phyloP scores from a whole-genome alignment of 2,113 vertebrate genomes.

The Ageneiosus marmoratus region DNA sequence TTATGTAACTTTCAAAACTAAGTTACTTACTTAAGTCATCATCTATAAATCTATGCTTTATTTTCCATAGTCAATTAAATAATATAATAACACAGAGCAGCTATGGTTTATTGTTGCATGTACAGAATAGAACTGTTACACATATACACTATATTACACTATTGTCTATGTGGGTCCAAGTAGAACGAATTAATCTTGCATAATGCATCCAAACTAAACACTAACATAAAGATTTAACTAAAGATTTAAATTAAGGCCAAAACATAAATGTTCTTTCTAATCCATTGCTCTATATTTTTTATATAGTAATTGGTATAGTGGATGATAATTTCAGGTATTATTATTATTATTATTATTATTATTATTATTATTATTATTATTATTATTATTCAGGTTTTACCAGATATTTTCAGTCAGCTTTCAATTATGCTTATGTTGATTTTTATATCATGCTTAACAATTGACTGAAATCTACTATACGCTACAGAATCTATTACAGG shows the following conservation, averaged over 20 bases:
- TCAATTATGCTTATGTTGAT: not conserved
- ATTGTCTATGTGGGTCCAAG: too few species aligned
- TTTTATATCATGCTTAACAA: too few species aligned
- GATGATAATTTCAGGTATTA: not conserved
- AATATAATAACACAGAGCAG: not conserved
- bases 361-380: too few species aligned
- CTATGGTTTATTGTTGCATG: not conserved
- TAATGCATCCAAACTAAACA: not conserved
- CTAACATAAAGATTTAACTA: not conserved
- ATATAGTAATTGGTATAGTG: not conserved
- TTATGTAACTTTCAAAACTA: not conserved
- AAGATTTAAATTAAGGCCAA: not conserved
- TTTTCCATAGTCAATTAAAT: not conserved
- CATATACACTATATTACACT: too few species aligned
- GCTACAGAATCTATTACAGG: not conserved
- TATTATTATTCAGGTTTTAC: too few species aligned
- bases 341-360: too few species aligned
- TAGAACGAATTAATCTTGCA: too few species aligned
- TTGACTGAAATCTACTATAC: not conserved
- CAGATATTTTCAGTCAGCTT: not conserved
- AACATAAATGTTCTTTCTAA: not conserved
- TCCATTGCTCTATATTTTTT: not conserved
- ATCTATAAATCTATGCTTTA: not conserved
- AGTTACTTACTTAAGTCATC: not conserved
- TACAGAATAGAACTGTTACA: too few species aligned